These are phyloP conservation scores for Trididemnum nubilum DNA, from an alignment of 23 tunicate species.

Conservation along the genomic window DNA sequence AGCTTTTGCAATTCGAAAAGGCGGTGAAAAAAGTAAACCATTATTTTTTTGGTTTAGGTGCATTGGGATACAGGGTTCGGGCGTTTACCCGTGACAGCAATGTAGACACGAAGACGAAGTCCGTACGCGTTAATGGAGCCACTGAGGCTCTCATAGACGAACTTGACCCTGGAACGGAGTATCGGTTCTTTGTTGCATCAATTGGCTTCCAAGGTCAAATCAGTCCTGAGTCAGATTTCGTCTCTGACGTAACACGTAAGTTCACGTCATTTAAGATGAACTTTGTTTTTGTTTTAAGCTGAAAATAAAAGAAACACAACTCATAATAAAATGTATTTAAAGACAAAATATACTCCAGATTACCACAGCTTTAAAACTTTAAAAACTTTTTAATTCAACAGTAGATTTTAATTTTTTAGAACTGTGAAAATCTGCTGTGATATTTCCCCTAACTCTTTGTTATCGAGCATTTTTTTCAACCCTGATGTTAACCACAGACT, in stretches of 20 bases:
- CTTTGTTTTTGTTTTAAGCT: too few relatives aligned
- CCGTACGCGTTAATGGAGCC: conserved; percentile 25
- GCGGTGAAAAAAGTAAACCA: not conserved
- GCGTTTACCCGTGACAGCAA: conserved; percentile 27
- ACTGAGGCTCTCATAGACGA: not conserved
- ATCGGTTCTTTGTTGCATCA: conserved; percentile 26
- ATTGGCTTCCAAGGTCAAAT: conserved; percentile 50
- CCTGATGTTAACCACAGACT: too few relatives aligned
- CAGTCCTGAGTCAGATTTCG: conserved; percentile 9
- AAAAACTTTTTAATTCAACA: too few relatives aligned
- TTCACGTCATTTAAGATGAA: too few relatives aligned
- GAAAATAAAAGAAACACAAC: too few relatives aligned
- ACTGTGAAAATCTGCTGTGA: too few relatives aligned
- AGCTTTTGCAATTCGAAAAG: not conserved
- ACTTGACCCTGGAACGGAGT: conserved; percentile 35
- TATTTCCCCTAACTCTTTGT: too few relatives aligned
- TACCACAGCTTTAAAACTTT: too few relatives aligned
- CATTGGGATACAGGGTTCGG: conserved; percentile 22
- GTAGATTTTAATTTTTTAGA: too few relatives aligned
- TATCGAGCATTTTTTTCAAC: too few relatives aligned
- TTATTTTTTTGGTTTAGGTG: conserved; percentile 35
- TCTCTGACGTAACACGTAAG: conserved; percentile 38
- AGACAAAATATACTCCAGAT: too few relatives aligned
- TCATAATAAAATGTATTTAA: too few relatives aligned
- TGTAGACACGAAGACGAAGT: not conserved